Conservation (phyloP, 2,113 vertebrate genomes). For the Melanostigma gelatinosum region DNA sequence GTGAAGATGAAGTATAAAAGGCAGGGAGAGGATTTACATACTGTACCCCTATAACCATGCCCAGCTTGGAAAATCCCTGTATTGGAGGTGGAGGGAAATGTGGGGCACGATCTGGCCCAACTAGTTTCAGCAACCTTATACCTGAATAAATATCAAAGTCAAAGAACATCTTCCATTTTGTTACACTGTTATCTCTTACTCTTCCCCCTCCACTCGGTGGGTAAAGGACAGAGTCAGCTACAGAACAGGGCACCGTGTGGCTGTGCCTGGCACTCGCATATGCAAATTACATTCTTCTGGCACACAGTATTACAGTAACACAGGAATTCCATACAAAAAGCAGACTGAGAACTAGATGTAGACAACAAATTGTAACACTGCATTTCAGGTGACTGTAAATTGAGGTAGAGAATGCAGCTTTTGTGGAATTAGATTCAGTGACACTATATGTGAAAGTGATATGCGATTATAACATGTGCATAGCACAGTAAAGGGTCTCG, state of each 20-base stretch:
- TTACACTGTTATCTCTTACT: not conserved
- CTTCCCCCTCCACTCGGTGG: not conserved
- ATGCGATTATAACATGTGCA: not conserved
- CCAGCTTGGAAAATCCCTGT: conserved; percentile 25
- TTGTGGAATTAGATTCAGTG: not conserved
- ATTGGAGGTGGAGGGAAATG: conserved; percentile 25
- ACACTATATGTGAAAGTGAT: not conserved
- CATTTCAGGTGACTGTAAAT: not conserved
- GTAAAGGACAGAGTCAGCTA: not conserved
- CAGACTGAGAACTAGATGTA: not conserved
- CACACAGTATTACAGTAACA: not conserved
- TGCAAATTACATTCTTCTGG: not conserved
- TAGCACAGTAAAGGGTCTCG: not conserved
- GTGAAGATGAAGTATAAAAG: conserved; percentile 36
- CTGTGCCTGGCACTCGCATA: not conserved
- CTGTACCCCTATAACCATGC: conserved; percentile 27
- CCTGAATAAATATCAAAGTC: not conserved
- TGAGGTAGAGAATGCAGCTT: not conserved
- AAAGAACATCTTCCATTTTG: not conserved
- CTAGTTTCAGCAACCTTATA: conserved; percentile 12
- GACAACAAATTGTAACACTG: not conserved
- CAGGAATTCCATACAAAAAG: not conserved
- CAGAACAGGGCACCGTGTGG: not conserved
- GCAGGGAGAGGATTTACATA: conserved; percentile 60
- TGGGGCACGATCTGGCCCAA: conserved; percentile 27